Evolutionary conservation across 1,140 invertebrate species (phyloP).

Genomic region (Nasonia vitripennis): DNA sequence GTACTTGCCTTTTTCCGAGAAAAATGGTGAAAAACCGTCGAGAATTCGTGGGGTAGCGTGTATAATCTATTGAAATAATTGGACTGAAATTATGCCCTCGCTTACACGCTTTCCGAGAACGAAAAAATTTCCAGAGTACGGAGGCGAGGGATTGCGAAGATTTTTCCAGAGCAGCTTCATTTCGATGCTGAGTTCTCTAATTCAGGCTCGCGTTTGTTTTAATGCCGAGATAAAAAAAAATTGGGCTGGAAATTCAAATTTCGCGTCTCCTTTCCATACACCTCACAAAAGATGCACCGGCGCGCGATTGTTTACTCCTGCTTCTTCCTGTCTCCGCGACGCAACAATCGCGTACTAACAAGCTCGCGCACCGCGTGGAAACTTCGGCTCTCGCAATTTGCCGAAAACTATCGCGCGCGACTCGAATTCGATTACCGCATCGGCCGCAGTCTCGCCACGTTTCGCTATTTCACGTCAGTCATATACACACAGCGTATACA

Average conservation of each 20-base stretch:
- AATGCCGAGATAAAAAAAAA: not conserved
- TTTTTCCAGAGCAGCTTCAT: not conserved
- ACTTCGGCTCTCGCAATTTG: not conserved
- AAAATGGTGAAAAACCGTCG: too few species aligned
- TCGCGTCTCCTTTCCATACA: too few species aligned
- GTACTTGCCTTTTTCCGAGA: too few species aligned
- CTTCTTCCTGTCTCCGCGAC: not conserved
- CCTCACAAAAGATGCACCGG: not conserved
- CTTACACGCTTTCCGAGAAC: not conserved
- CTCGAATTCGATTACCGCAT: not conserved
- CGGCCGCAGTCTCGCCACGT: not conserved
- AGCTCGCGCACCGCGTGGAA: not conserved
- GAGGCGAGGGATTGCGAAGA: not conserved
- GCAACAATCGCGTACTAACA: not conserved
- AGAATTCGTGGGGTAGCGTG: too few species aligned
- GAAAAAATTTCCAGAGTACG: not conserved
- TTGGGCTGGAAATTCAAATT: not conserved
- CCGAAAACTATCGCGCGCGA: not conserved
- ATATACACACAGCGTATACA: not conserved
- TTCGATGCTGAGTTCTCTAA: not conserved
- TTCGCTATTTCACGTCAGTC: not conserved
- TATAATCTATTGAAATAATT: not conserved
- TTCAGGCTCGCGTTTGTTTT: not conserved
- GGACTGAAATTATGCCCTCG: not conserved
- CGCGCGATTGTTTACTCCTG: not conserved